These are phyloP conservation scores for Zaprionus tsacasi DNA, from an alignment of 1,140 invertebrate species.

Conservation along the genomic window DNA sequence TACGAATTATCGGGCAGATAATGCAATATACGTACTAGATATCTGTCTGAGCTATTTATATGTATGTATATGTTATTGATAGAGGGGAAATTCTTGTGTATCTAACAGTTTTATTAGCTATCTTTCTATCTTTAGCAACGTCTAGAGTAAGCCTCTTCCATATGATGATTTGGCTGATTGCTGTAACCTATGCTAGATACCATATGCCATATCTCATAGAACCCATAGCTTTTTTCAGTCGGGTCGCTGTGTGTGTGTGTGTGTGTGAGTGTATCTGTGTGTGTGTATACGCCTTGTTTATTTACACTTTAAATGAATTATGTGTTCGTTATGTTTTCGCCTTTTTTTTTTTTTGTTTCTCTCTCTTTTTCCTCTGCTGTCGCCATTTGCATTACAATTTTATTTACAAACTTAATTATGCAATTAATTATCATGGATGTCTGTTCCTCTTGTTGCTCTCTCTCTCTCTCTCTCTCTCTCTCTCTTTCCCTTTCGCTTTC, in stretches of 20 bases:
- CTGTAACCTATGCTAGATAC: slow-evolving; percentile 47
- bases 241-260: slow-evolving; percentile 36
- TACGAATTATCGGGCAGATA: slow-evolving; percentile 5
- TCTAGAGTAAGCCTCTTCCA: slow-evolving; percentile 44
- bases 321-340: slow-evolving; percentile 25
- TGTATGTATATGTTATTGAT: neutral
- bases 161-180: slow-evolving; percentile 60
- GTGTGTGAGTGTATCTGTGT: slow-evolving; percentile 18
- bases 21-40: neutral
- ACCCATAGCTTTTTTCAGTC: slow-evolving; percentile 50
- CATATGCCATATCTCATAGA: neutral
- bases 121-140: slow-evolving; percentile 28
- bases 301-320: slow-evolving; percentile 68
- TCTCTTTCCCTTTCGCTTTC: slow-evolving; percentile 28
- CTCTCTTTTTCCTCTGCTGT: slow-evolving; percentile 24
- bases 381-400: slow-evolving; percentile 73
- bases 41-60: neutral
- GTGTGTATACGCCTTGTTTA: slow-evolving; percentile 53
- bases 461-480: slow-evolving; percentile 11
- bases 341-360: slow-evolving; percentile 15
- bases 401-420: slow-evolving; percentile 79
- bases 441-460: slow-evolving; percentile 29
- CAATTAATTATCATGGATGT: slow-evolving; percentile 65
- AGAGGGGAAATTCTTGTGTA: neutral
- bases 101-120: slow-evolving; percentile 7